Base-by-base conservation (phyloP, 2,888 invertebrate species). In the Drosophila greeni region DNA sequence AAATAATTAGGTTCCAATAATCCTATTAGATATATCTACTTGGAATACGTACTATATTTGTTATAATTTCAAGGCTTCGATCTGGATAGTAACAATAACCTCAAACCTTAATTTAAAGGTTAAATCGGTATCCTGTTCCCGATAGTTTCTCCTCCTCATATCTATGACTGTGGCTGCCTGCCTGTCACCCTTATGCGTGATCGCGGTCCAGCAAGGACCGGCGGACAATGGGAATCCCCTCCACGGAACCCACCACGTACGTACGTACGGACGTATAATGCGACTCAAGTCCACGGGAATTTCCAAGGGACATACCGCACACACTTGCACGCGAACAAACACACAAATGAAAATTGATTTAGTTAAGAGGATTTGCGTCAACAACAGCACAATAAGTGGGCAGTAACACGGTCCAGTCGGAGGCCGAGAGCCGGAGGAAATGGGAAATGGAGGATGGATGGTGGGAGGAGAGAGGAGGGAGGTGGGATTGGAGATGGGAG, bases 341-440 rank as follows among this genome's bases (percentile, higher is more conserved):
- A 70, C 56, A 84, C 79, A 82, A 79, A 80, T 80, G 84, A 80
- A 84, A 80, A 80, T 80, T 80, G 84, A 80, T 80, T 80, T 80
- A 80, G 82, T 84, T 80, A 84, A 80, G 80, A 80, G 80, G 80
- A 80, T 80, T 80, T 80, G 82, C 82, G 80, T 84, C 80, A 84
- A 82, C 82, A 80, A 82, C 80, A 80, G 82, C 71, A 80, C 80
- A 84, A 82, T 82, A 82, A 80, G 83, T 79, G 80, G 80, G 72
- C 66, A 78, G 82, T 69, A 76, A 64, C 78, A 79, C 61, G 67
- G 76, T 67, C 64, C 70, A 72, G 59, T 65, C 40, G 33, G 23
- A 47, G 34, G 42, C 12, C 33, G 24, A 18, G 24, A 16, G 23
- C 14, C 5, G 3, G 24, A 57, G 59, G 40, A 39, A 62, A 34